Evolutionary conservation across 2,888 invertebrate genomes (phyloP).

Genomic region (Elysia crispata): DNA sequence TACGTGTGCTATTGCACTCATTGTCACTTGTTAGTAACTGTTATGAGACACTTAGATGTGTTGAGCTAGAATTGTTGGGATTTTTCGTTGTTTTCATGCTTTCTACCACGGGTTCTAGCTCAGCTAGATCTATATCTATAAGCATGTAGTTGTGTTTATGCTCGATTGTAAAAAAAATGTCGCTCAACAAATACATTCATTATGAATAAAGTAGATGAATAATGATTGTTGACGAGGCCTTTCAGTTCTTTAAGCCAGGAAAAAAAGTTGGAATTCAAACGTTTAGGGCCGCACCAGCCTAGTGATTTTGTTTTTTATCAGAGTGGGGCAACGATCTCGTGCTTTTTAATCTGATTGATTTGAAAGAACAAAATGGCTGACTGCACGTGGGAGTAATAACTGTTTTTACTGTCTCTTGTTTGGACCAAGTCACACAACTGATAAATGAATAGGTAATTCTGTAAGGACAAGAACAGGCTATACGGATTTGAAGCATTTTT

Average conservation of each 20-base stretch:
- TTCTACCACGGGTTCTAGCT: no score
- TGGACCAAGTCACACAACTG: not conserved
- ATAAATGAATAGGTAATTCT: not conserved
- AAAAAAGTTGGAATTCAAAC: slow-evolving; percentile 1
- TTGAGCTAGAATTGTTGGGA: no score
- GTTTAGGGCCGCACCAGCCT: slow-evolving; percentile 11
- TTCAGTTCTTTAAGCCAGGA: not conserved
- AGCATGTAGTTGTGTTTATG: no score
- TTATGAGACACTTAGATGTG: no score
- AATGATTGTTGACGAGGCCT: not conserved
- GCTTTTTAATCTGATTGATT: not conserved
- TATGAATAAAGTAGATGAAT: slow-evolving; percentile 3
- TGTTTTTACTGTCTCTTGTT: not conserved
- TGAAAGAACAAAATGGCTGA: not conserved
- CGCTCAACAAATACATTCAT: not conserved
- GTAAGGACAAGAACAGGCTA: no score
- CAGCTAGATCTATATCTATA: no score
- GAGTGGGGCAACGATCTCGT: not conserved
- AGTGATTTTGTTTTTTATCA: not conserved
- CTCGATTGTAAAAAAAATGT: no score
- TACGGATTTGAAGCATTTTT: not conserved
- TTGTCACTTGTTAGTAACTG: no score
- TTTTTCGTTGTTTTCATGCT: no score
- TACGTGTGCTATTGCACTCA: no score
- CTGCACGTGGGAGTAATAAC: not conserved